Percentiles rank a stretch among this genome's conserved stretches.
These are phyloP conservation scores for Calidris pugnax DNA, from an alignment of 2,113 vertebrate species.

Conservation along the genomic window DNA sequence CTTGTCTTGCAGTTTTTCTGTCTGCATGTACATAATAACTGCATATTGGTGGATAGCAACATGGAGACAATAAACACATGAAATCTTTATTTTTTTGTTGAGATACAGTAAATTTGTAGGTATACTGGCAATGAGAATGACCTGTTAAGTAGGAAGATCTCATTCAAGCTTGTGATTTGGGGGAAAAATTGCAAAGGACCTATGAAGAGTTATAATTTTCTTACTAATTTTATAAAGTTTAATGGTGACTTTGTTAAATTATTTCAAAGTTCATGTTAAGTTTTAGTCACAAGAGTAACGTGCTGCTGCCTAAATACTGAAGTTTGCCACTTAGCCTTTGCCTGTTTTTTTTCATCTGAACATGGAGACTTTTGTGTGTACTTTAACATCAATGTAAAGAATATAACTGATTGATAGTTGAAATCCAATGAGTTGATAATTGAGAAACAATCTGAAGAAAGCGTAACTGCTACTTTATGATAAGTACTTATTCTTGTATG, in stretches of 20 bases:
- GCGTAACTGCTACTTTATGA: neutral
- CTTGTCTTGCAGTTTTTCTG: neutral
- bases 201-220: neutral
- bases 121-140: neutral
- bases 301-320: neutral
- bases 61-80: neutral
- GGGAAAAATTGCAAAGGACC: neutral
- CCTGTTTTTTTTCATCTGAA: neutral
- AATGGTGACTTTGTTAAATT: neutral
- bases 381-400: neutral
- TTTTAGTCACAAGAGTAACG: neutral
- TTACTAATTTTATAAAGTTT: neutral
- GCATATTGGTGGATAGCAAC: neutral
- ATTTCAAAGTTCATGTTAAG: neutral
- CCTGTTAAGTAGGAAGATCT: neutral
- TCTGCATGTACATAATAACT: neutral
- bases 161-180: neutral
- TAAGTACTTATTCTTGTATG: neutral
- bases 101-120: neutral
- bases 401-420: neutral
- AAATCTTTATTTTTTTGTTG: neutral
- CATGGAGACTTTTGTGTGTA: neutral
- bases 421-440: neutral
- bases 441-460: slow-evolving; percentile 14
- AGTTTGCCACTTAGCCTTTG: neutral